phyloP scores from a whole-genome alignment of 2,888 invertebrate species.

The Epistrophe grossulariae region DNA sequence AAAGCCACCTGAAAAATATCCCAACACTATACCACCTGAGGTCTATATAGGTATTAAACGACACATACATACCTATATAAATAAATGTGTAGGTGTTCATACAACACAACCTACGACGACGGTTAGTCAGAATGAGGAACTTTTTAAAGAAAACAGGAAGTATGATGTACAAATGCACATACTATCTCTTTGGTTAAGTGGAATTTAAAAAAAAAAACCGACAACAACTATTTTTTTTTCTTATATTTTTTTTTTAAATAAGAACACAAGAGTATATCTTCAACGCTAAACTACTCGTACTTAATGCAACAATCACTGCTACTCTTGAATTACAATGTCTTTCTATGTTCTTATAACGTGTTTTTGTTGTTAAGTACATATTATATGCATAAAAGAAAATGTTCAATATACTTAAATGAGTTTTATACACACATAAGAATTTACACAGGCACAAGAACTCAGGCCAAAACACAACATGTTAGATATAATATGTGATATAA shows the following conservation, averaged over 20 bases:
- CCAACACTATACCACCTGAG: conserved; percentile 4
- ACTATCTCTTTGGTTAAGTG: neutral
- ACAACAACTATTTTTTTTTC: neutral
- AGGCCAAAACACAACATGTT: neutral
- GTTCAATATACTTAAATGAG: conserved; percentile 28
- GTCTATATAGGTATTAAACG: neutral
- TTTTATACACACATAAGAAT: neutral
- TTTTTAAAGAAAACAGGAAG: conserved; percentile 24
- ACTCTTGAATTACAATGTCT: conserved; percentile 11
- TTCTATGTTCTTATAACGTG: conserved; percentile 6
- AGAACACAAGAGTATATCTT: neutral
- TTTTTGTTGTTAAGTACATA: conserved; percentile 7
- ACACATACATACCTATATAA: no score
- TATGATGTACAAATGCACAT: conserved; percentile 27
- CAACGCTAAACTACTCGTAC: conserved; percentile 26
- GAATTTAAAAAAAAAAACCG: neutral
- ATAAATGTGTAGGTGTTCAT: no score
- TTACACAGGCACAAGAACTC: no score
- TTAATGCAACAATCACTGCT: conserved; percentile 44
- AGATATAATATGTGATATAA: neutral
- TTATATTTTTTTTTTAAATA: neutral
- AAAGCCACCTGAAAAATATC: conserved; percentile 46
- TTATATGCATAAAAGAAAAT: neutral
- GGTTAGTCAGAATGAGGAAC: neutral
- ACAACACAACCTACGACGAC: neutral